Evolutionary conservation across 2,113 vertebrate species (phyloP), one percentile per base, ranked within the genome.

Genomic region (Ciconia stormi): DNA sequence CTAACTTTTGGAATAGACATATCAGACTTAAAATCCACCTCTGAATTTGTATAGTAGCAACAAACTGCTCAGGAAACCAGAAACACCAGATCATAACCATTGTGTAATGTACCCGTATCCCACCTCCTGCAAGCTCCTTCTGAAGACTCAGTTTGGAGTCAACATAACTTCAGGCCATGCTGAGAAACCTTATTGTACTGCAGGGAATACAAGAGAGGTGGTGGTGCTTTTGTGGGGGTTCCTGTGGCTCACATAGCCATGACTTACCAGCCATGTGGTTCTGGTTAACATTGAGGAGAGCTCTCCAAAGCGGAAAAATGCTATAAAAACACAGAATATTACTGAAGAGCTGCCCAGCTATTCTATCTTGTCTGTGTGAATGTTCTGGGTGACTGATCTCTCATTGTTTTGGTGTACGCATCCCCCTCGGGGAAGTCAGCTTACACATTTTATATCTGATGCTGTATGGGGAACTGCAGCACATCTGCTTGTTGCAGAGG

Each of bases 251-350:
- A 44, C 21, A 73, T 38, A 84, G 61, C 65, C 46, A n/a, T 30
- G 65, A 76, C 56, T 87, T 87, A 61, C 52, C 56, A 81, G 52
- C 32, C 92, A 93, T 89, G 61, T 97, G 94, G 61, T 80, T 87
- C 78, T 92, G 47, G 34, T 89, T 95, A 87, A n/a, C 58, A 77
- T 95, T 84, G 91, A 79, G 70, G 65, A 95, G 62, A 85, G 59
- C 20, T 40, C 34, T 91, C 83, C 56, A 46, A 84, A 90, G 47
- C 18, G 47, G 34, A 83, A 95, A 96, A 95, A 93, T n/a, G n/a
- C 52, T 92, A 59, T 76, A 87, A 90, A 92, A 76, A 2, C 22
- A 10, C 56, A 82, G 61, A 74, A 65, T 59, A 58, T 26, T 59
- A 78, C 63, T 93, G 86, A 93, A 93, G 52, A 67, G 10, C 42